Conservation (phyloP, 1,140 invertebrate species). For the Pemphigus obesinymphae region DNA sequence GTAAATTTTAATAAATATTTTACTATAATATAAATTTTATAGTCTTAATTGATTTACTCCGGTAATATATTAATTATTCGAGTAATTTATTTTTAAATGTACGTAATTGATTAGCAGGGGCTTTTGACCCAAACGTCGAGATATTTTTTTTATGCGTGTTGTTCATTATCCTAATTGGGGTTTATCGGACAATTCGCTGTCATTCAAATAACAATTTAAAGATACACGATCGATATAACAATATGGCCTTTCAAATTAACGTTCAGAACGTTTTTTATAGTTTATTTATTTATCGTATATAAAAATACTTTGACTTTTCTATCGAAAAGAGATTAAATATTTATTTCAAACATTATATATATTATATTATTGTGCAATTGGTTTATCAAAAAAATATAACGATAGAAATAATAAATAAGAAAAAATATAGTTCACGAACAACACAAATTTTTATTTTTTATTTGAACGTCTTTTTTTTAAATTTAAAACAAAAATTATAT, state of each 20-base stretch:
- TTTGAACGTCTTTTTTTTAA: too few species aligned
- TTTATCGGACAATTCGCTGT: not conserved
- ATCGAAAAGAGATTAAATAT: not conserved
- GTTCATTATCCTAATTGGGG: not conserved
- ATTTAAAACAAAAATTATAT: too few species aligned
- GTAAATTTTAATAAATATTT: not conserved
- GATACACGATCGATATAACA: not conserved
- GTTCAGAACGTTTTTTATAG: not conserved
- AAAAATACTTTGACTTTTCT: not conserved
- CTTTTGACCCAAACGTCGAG: not conserved
- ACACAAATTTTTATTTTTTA: too few species aligned
- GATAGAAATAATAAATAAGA: too few species aligned
- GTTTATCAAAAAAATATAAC: too few species aligned
- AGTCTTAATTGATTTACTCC: not conserved
- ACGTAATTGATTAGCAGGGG: not conserved
- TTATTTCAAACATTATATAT: too few species aligned
- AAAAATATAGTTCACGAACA: too few species aligned
- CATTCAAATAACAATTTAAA: not conserved
- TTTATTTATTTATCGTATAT: not conserved
- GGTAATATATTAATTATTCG: not conserved
- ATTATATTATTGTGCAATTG: too few species aligned
- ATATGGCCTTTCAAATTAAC: not conserved
- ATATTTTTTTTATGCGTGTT: not conserved
- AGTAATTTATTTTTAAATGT: not conserved
- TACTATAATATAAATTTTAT: not conserved